Conservation (phyloP, 2,888 invertebrate species). For the Nephrotoma appendiculata region DNA sequence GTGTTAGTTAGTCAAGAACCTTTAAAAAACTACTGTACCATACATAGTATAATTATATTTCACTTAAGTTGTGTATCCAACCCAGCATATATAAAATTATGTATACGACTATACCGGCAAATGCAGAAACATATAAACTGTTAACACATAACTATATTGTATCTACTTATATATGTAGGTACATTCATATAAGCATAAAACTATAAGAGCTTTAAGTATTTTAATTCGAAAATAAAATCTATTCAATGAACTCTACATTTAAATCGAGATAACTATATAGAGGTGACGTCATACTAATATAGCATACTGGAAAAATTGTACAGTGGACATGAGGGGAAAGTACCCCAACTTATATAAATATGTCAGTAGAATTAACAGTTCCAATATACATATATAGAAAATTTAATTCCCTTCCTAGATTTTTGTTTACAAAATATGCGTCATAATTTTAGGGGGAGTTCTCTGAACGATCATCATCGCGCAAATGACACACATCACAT, state of each 20-base stretch:
- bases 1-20: no score
- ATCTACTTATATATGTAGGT: not conserved
- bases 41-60: no score
- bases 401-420: no score
- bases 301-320: not conserved
- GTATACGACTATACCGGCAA: no score
- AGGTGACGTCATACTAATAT: not conserved
- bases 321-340: not conserved
- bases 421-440: no score
- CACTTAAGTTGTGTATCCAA: no score
- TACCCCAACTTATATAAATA: no score
- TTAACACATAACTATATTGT: not conserved
- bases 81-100: no score
- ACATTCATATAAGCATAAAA: not conserved
- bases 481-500: not conserved
- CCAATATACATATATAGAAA: no score
- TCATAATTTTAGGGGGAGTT: not conserved
- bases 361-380: no score
- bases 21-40: no score
- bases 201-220: not conserved
- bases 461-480: not conserved
- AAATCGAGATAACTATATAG: not conserved
- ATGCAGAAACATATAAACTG: no score
- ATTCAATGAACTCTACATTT: not conserved
- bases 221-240: not conserved